Base-by-base conservation (phyloP, 2,888 invertebrate genomes). In the Ophioninae sp. region DNA sequence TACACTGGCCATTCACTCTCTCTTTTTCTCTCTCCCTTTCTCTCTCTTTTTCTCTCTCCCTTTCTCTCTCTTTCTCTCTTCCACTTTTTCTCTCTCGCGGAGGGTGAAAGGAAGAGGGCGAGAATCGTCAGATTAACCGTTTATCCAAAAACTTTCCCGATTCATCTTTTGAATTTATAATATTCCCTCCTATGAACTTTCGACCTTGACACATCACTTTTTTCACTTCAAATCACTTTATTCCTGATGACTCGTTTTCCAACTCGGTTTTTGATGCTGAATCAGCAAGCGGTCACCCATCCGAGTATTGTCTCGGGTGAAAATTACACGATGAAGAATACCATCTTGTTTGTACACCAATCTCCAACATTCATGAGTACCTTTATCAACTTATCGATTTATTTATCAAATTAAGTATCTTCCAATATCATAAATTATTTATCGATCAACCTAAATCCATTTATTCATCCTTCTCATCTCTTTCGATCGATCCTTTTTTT, bases 1-100 rank as follows among this genome's bases (percentile, higher is more conserved):
- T 75, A 62, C 70, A 70, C 81, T 81, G 70, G 74, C 56, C 78
- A 70, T 78, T 73, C 74, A 57, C 79, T 62, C 61, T 37, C 79
- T 64, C 39, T 65, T n/a, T n/a, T n/a, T n/a, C 56, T 65, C 50
- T 39, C 57, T 23, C 62, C 13, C 23, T 50, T 6, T 13, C 2
- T 7, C 59, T 50, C 67, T 65, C 39, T 56, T 67, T 77, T 73
- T 80, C 77, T 79, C 82, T 67, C 70, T 21, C 65, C 41, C 72
- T 50, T 50, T 50, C 30, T 56, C 44, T 30, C 3, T 30, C 30
- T 30, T 30, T 50, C 79, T 62, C 61, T 37, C 76, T 64, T 23
- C 59, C 3, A 1, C 30, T 3, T 57, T 65, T 39, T 39, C 41
- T 23, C 62, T n/a, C 44, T 44, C 44, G 8, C 44, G 8, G 44